Percentiles rank a stretch among this genome's conserved stretches.
Conservation (phyloP, 2,888 invertebrate genomes). For the Uloborus plumipes region DNA sequence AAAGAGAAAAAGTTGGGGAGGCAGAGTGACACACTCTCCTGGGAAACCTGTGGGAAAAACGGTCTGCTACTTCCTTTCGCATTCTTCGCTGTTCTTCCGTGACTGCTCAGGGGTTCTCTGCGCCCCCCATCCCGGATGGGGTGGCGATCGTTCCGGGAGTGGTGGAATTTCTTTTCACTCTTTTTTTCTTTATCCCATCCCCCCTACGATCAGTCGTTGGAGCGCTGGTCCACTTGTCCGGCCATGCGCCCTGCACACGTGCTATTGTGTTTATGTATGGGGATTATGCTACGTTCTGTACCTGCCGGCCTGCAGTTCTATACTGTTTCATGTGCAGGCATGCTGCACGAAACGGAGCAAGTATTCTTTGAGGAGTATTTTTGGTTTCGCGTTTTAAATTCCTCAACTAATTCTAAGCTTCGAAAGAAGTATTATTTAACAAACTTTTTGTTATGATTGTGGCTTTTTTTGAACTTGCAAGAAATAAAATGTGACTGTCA, state of each 20-base stretch:
- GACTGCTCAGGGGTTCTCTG: slow-evolving; percentile 15
- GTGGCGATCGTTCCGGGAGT: neutral
- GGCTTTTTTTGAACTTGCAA: too few relatives aligned
- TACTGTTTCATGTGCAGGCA: too few relatives aligned
- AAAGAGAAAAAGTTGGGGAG: neutral
- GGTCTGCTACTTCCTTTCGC: slow-evolving; percentile 8
- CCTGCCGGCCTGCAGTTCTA: too few relatives aligned
- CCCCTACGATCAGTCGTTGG: neutral
- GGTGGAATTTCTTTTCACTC: slow-evolving; percentile 3
- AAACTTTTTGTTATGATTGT: too few relatives aligned
- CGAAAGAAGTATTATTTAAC: too few relatives aligned
- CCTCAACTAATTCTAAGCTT: too few relatives aligned
- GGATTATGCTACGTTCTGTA: too few relatives aligned
- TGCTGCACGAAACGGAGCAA: too few relatives aligned
- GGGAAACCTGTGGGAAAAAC: slow-evolving; percentile 35
- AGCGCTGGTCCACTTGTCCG: slow-evolving; percentile 21
- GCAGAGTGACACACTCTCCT: slow-evolving; percentile 38
- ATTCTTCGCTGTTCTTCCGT: slow-evolving; percentile 49
- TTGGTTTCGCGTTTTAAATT: too few relatives aligned
- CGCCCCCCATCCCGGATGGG: slow-evolving; percentile 2
- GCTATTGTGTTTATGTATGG: too few relatives aligned
- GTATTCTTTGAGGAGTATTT: too few relatives aligned
- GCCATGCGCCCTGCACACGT: neutral
- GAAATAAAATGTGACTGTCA: too few relatives aligned
- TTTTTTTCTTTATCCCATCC: slow-evolving; percentile 2